These are phyloP conservation scores for Hystrix cristata DNA, from an alignment of 2,113 vertebrate genomes.

Conservation along the genomic window DNA sequence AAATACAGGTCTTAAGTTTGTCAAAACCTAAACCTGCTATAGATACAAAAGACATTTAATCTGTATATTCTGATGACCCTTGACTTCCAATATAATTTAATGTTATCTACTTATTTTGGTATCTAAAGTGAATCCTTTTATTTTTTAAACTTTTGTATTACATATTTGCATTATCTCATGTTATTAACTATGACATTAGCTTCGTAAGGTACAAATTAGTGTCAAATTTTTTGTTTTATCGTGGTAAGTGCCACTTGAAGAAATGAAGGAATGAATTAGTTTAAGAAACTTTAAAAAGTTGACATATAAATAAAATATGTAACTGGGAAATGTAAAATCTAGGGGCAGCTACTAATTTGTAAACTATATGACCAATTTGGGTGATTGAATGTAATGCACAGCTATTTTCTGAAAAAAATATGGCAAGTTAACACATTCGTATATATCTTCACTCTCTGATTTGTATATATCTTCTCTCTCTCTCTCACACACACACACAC, in stretches of 20 bases:
- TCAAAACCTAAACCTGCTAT: background rate
- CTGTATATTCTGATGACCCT: background rate
- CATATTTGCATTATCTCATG: background rate
- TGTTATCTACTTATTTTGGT: background rate
- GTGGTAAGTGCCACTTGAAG: background rate
- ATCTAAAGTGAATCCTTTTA: background rate
- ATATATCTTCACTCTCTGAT: background rate
- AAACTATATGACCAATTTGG: background rate
- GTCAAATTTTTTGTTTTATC: background rate
- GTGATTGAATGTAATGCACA: background rate
- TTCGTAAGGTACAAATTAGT: background rate
- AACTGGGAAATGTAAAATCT: background rate
- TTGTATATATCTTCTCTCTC: background rate
- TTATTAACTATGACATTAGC: background rate
- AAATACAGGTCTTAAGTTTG: background rate
- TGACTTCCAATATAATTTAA: background rate
- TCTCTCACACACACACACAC: background rate
- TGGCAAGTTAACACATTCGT: background rate
- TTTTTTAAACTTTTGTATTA: background rate
- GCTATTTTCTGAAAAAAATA: background rate
- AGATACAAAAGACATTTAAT: background rate
- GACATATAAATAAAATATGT: background rate
- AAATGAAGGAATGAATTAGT: background rate
- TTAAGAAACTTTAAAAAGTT: background rate
- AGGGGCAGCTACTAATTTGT: background rate